Evolutionary conservation across 2,888 invertebrate species (phyloP).

Genomic region (Pachymerium ferrugineum): DNA sequence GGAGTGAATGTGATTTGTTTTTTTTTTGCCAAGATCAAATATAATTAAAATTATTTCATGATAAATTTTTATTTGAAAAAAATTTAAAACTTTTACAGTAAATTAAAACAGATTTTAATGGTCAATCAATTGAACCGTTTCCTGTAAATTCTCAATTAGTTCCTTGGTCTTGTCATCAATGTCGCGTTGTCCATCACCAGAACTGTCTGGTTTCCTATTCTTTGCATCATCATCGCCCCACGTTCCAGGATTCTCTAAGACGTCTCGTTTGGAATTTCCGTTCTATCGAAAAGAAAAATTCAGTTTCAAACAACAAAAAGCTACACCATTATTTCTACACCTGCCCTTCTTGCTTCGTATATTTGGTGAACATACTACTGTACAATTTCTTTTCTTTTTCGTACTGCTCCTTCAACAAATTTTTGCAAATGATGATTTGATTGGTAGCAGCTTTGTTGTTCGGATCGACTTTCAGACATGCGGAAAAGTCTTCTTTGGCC

Average conservation of each 20-base stretch:
- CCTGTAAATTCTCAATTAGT: too few relatives aligned
- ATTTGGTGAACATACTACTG: slow-evolving; percentile 92
- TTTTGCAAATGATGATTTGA: slow-evolving; percentile 65
- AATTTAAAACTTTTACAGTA: too few relatives aligned
- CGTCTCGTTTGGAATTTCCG: slow-evolving; percentile 49
- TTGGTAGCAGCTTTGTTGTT: slow-evolving; percentile 80
- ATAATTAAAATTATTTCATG: too few relatives aligned
- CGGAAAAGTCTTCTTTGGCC: slow-evolving; percentile 71
- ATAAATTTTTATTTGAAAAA: too few relatives aligned
- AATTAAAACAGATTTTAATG: too few relatives aligned
- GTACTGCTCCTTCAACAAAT: slow-evolving; percentile 66
- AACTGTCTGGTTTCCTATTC: neutral
- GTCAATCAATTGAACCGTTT: too few relatives aligned
- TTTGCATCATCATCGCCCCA: slow-evolving; percentile 37
- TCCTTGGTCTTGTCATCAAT: neutral
- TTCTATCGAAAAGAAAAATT: neutral
- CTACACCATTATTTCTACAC: too few relatives aligned
- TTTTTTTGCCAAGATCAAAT: too few relatives aligned
- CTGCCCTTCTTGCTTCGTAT: slow-evolving; percentile 49
- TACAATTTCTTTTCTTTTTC: slow-evolving; percentile 80
- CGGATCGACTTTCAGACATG: slow-evolving; percentile 70
- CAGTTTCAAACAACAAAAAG: neutral
- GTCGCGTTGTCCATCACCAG: neutral
- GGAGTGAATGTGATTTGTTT: too few relatives aligned
- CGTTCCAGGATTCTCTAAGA: slow-evolving; percentile 53